phyloP scores from a whole-genome alignment of 2,888 invertebrate species.

The Phasia obesa region DNA sequence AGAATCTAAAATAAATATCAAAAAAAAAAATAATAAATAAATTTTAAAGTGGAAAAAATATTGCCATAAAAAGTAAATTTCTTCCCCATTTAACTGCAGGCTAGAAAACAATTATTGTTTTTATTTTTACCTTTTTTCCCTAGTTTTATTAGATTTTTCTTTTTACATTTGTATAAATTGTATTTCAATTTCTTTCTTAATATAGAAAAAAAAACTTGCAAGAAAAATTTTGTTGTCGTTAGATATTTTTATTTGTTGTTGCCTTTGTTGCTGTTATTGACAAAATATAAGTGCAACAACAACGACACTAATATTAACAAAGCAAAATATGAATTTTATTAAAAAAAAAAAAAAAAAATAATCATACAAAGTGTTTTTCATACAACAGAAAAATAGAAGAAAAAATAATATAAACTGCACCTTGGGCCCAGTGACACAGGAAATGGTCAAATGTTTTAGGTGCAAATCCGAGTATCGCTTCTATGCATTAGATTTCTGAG shows the following conservation, averaged over 20 bases:
- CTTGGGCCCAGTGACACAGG: too few relatives aligned
- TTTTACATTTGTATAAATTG: constrained; percentile 42
- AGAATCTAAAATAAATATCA: constrained; percentile 57
- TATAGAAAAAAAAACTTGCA: constrained; percentile 40
- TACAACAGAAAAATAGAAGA: background rate
- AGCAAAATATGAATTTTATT: background rate
- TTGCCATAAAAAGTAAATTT: constrained; percentile 49
- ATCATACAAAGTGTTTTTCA: constrained; percentile 24
- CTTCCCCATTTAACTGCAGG: constrained; percentile 64
- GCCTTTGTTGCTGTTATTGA: constrained; percentile 33
- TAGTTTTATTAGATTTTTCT: constrained; percentile 39
- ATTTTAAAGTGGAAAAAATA: constrained; percentile 27
- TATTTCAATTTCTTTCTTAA: constrained; percentile 47
- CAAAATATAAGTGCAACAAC: constrained; percentile 42
- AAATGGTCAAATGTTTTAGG: too few relatives aligned
- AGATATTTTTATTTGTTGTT: constrained; percentile 12
- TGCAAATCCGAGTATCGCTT: too few relatives aligned
- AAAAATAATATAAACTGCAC: background rate
- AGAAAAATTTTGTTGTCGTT: constrained; percentile 13
- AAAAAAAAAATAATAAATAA: constrained; percentile 16
- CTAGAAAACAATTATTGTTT: constrained; percentile 55
- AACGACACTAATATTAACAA: constrained; percentile 14
- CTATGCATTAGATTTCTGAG: too few relatives aligned
- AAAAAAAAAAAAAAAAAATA: constrained; percentile 33
- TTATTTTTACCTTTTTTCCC: background rate